phyloP scores from a whole-genome alignment of 1,140 invertebrate species.

The Heliconius eleuchia region DNA sequence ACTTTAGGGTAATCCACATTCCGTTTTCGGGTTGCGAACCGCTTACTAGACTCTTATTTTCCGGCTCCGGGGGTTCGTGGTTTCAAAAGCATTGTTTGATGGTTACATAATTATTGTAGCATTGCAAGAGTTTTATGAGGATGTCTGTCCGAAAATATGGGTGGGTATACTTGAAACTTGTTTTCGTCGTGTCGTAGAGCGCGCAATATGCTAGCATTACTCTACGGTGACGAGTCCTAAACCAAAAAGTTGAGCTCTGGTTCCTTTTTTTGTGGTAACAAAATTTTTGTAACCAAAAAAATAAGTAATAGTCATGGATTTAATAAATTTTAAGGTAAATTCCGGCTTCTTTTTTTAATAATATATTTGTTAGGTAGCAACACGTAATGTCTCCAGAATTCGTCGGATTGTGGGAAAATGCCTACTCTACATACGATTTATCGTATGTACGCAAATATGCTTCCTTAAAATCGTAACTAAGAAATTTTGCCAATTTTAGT shows the following conservation, averaged over 20 bases:
- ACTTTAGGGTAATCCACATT: slow-evolving; percentile 64
- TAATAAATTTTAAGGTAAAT: too few species aligned
- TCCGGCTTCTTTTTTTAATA: too few species aligned
- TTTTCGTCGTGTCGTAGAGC: slow-evolving; percentile 7
- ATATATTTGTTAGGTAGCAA: too few species aligned
- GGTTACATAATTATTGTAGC: slow-evolving; percentile 5
- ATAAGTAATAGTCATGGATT: too few species aligned
- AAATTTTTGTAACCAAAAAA: too few species aligned
- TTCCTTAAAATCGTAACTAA: too few species aligned
- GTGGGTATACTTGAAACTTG: neutral
- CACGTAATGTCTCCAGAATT: too few species aligned
- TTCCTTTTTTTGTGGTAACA: neutral
- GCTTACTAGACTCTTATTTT: slow-evolving; percentile 11
- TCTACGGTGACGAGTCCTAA: neutral
- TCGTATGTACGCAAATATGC: too few species aligned
- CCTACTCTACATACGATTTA: too few species aligned
- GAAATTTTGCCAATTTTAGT: neutral
- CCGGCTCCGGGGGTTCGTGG: neutral
- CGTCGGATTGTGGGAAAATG: too few species aligned
- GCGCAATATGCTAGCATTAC: neutral
- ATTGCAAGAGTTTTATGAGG: neutral
- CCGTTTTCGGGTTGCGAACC: slow-evolving; percentile 32
- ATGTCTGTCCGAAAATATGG: slow-evolving; percentile 10
- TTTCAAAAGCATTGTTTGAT: slow-evolving; percentile 11
- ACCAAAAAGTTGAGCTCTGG: neutral